Evolutionary conservation across 2,888 invertebrate genomes (phyloP), one percentile per base, ranked within the genome.

Genomic region (Listrodromus nycthemerus): DNA sequence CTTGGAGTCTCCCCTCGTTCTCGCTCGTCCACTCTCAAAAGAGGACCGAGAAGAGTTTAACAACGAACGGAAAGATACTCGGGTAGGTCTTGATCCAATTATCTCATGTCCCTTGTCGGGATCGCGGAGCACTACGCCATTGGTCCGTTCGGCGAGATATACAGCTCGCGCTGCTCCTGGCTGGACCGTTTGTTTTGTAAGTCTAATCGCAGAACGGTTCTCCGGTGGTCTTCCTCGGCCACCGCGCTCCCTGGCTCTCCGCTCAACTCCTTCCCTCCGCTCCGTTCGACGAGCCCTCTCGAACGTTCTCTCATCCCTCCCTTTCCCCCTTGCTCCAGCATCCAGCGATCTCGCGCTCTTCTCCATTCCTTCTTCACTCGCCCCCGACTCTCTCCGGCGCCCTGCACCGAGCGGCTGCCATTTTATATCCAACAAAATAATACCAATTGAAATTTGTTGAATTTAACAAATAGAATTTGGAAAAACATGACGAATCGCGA

Each of bases 111-210:
- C 92, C 92, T 92, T 91, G 92, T 91, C 90, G 90, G 92, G 89
- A 92, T 91, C 91, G 41, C 41, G 88, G 91, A 86, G 90, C 90
- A 91, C 91, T 91, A 90, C 91, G 92, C 93, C 91, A 92, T 92
- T 92, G 93, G 92, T 90, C 91, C 85, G 80, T 76, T 83, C 80
- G 33, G 75, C 78, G 74, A 33, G 66, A 78, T 67, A 77, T 70
- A 76, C 45, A 65, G 19, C 75, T 74, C 70, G 58, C 65, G 87
- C 88, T 89, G 90, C 89, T 45, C 41, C 41, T 45, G 41, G 41
- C 41, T 91, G 91, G 92, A 91, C 92, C 93, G 93, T 92, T 93
- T 92, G 92, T 93, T 93, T 93, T 93, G 93, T 93, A 91, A 93
- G 93, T 93, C 93, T 93, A 93, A 93, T 93, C 93, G 93, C 91